Percentiles rank a stretch among this genome's conserved stretches.
These are phyloP conservation scores for Salminus brasiliensis DNA, from an alignment of 2,113 vertebrate genomes.

Conservation along the genomic window DNA sequence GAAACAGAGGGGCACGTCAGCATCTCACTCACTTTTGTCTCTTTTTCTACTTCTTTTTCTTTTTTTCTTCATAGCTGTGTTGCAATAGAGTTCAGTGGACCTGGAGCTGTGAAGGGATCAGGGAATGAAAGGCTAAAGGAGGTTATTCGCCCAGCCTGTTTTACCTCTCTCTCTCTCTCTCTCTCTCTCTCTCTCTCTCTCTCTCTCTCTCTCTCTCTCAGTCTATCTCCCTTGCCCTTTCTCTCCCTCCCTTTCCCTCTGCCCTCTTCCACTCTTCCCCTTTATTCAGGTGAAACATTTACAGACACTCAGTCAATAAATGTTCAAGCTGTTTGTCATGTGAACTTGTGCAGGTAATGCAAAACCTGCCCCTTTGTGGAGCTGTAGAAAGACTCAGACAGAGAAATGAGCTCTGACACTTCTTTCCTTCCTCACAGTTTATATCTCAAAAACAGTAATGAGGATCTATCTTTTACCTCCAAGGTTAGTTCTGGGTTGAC, in stretches of 20 bases:
- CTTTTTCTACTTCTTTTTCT: conserved; percentile 19
- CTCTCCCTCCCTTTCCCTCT: conserved; percentile 45
- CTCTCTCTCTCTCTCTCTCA: conserved; percentile 4
- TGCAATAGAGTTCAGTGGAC: conserved; percentile 49
- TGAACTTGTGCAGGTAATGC: conserved; percentile 54
- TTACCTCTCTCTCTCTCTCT: conserved; percentile 24
- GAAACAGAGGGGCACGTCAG: conserved; percentile 14
- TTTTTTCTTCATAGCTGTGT: conserved; percentile 34
- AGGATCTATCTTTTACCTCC: conserved; percentile 20
- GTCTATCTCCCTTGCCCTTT: conserved; percentile 8
- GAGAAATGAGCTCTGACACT: not conserved
- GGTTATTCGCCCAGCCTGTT: conserved; percentile 12
- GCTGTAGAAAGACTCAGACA: not conserved
- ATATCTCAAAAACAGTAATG: not conserved
- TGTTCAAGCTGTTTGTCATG: conserved; percentile 46
- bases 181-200: conserved; percentile 17
- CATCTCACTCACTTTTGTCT: conserved; percentile 22
- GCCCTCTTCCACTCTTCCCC: conserved; percentile 44
- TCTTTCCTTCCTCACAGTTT: not conserved
- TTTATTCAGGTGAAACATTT: conserved; percentile 56
- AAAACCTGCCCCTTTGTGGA: conserved; percentile 39
- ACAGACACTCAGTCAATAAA: conserved; percentile 55
- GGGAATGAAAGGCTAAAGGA: conserved; percentile 38
- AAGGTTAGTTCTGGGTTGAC: not conserved
- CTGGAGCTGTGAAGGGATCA: conserved; percentile 43